Evolutionary conservation across 1,140 invertebrate genomes (phyloP).

Genomic region (Drosophila leontia): DNA sequence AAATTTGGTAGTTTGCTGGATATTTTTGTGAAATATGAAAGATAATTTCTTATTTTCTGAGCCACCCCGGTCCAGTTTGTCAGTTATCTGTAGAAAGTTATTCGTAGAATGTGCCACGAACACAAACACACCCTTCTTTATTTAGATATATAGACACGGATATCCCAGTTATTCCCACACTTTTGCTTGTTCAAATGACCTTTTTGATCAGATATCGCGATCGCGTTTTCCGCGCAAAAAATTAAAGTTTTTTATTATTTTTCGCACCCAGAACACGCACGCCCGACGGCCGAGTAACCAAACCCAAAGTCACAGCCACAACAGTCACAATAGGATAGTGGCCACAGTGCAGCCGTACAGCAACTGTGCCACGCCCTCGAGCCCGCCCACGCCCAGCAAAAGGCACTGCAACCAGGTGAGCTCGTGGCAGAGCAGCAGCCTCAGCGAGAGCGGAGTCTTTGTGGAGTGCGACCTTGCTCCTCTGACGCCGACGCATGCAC

Average conservation of each 20-base stretch:
- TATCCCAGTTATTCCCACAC: conserved; percentile 8
- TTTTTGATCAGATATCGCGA: neutral
- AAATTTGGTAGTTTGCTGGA: neutral
- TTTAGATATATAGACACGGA: conserved; percentile 14
- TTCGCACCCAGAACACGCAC: conserved; percentile 5
- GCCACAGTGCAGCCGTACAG: conserved; percentile 83
- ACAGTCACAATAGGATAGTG: conserved; percentile 64
- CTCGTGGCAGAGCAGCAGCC: conserved; percentile 77
- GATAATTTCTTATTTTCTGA: neutral
- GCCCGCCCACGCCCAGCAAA: conserved; percentile 63
- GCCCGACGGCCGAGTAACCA: conserved; percentile 30
- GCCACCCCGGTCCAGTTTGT: conserved; percentile 16
- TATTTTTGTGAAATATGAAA: neutral
- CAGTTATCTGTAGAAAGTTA: conserved; percentile 7
- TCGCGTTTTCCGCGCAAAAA: conserved; percentile 23
- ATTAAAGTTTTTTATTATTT: conserved; percentile 59
- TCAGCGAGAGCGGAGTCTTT: conserved; percentile 89
- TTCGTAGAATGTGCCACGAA: conserved; percentile 1
- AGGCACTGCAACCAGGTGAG: conserved; percentile 41
- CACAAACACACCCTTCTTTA: neutral
- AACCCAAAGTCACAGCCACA: conserved; percentile 24
- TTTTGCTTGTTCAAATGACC: conserved; percentile 20
- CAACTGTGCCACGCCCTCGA: conserved; percentile 69
- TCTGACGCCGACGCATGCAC: conserved; percentile 81
- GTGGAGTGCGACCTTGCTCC: conserved; percentile 84